A percentile compares a stretch with the other conserved stretches of the same genome.
Conservation (phyloP, 2,888 invertebrate genomes). For the Heliconius aoede region DNA sequence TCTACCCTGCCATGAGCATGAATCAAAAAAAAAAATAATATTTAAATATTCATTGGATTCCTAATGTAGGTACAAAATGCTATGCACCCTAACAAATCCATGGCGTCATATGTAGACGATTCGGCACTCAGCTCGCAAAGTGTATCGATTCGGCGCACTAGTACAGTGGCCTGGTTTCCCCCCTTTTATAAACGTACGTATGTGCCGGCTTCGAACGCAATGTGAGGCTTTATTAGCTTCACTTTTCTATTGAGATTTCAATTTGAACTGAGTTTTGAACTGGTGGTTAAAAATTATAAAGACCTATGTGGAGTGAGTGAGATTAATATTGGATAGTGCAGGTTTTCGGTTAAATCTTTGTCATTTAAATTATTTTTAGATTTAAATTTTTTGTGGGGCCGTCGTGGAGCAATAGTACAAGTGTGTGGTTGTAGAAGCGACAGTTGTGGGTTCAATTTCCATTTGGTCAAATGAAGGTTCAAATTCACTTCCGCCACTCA, state of each 20-base stretch:
- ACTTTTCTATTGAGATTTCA: conserved; percentile 22
- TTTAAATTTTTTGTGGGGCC: not conserved
- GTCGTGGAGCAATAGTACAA: too few species aligned
- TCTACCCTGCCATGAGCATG: too few species aligned
- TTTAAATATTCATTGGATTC: not conserved
- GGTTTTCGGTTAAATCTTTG: not conserved
- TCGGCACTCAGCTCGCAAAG: conserved; percentile 43
- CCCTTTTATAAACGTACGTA: conserved; percentile 15
- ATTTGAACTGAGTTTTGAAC: not conserved
- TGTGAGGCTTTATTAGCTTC: conserved; percentile 24
- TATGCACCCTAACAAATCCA: conserved; percentile 35
- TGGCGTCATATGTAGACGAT: conserved; percentile 44
- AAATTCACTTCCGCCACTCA: not conserved
- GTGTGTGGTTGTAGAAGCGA: not conserved
- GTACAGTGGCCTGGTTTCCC: conserved; percentile 44
- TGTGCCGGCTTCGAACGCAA: conserved; percentile 29
- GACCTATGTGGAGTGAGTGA: not conserved
- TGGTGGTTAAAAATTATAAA: not conserved
- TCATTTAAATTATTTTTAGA: not conserved
- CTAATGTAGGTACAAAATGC: not conserved
- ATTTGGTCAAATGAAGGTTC: not conserved
- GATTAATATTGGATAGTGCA: not conserved
- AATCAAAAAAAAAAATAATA: not conserved
- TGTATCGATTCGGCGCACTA: conserved; percentile 45
- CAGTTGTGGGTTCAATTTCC: not conserved